These are phyloP conservation scores for Etia nguti DNA, from an alignment of 2,113 vertebrate genomes.

Conservation along the genomic window DNA sequence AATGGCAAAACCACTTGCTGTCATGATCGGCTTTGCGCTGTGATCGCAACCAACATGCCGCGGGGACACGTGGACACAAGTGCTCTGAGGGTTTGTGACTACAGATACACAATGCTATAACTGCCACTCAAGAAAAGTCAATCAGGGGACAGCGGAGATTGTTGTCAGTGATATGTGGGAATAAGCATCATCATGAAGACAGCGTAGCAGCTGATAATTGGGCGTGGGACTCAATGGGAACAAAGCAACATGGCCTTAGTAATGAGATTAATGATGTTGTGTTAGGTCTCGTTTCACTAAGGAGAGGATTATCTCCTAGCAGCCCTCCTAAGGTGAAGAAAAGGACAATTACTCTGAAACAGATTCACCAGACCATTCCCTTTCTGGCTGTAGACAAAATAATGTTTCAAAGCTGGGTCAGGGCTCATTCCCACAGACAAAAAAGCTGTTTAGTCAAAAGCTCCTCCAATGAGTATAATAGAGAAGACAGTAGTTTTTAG, in stretches of 20 bases:
- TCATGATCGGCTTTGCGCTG: slow-evolving; percentile 8
- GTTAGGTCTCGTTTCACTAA: slow-evolving; percentile 64
- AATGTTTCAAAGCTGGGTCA: slow-evolving; percentile 46
- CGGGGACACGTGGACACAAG: not conserved
- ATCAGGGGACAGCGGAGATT: slow-evolving; percentile 37
- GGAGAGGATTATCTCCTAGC: slow-evolving; percentile 65
- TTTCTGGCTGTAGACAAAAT: slow-evolving; percentile 25
- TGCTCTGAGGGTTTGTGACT: not conserved
- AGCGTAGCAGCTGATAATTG: slow-evolving; percentile 57
- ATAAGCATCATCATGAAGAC: slow-evolving; percentile 10
- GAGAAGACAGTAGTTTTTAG: slow-evolving; percentile 29
- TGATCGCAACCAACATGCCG: not conserved
- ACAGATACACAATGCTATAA: not conserved
- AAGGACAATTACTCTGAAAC: slow-evolving; percentile 64
- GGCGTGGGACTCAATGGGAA: slow-evolving; percentile 54
- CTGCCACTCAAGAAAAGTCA: slow-evolving; percentile 22
- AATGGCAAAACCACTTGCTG: not conserved
- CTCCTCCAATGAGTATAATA: not conserved
- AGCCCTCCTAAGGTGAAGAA: slow-evolving; percentile 62
- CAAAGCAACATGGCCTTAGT: slow-evolving; percentile 54
- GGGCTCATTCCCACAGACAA: slow-evolving; percentile 26
- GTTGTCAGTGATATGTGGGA: slow-evolving; percentile 12
- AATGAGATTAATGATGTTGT: slow-evolving; percentile 72
- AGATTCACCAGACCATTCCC: slow-evolving; percentile 44
- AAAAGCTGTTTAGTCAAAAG: slow-evolving; percentile 42